A percentile compares a stretch with the other conserved stretches of the same genome.
phyloP scores from a whole-genome alignment of 1,140 invertebrate genomes.

The Panagrolaimus sp. region DNA sequence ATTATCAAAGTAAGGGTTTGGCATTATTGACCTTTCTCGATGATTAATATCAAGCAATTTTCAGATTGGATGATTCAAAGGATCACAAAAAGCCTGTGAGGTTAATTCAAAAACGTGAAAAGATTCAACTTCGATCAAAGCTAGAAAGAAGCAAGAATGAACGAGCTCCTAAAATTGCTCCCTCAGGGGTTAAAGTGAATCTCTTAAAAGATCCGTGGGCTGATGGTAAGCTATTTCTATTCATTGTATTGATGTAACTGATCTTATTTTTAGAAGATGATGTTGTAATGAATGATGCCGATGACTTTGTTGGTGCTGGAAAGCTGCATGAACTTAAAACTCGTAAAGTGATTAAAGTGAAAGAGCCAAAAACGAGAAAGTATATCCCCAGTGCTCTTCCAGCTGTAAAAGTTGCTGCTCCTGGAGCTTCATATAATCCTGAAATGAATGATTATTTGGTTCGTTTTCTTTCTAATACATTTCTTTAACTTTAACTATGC shows the following conservation, averaged over 20 bases:
- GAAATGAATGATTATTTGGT: slow-evolving; percentile 36
- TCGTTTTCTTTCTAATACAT: not conserved
- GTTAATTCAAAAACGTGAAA: not conserved
- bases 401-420: slow-evolving; percentile 23
- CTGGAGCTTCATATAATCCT: slow-evolving; percentile 42
- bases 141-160: not conserved
- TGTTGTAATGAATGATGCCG: not conserved
- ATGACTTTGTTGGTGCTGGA: not conserved
- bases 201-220: slow-evolving; percentile 5
- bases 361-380: not conserved
- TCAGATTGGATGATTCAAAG: no score
- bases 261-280: not conserved
- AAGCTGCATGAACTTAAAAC: not conserved
- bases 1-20: no score
- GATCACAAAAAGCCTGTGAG: not conserved
- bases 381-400: slow-evolving; percentile 37
- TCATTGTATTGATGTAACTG: not conserved
- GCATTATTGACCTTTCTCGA: no score
- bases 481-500: slow-evolving; percentile 1
- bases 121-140: not conserved
- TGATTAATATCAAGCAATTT: no score
- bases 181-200: not conserved
- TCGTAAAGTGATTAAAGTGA: slow-evolving; percentile 8
- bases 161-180: not conserved
- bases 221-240: not conserved